phyloP scores from a whole-genome alignment of 2,797 vertebrate species.

The Notolabrus celidotus region DNA sequence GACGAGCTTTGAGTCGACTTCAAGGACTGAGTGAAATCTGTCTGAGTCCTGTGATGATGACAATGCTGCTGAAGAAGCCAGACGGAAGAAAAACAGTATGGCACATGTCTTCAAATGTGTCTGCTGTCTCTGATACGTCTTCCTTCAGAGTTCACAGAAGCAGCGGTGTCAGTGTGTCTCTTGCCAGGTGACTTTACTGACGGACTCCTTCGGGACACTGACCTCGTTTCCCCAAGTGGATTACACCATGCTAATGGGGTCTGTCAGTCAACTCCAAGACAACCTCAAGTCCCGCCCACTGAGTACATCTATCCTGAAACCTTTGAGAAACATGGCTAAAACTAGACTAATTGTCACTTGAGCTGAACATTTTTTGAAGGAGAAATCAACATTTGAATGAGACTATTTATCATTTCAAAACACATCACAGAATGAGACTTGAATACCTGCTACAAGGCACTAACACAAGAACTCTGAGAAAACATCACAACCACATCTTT shows the following conservation, averaged over 20 bases:
- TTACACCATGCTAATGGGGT: constrained; percentile 66
- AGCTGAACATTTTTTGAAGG: no score
- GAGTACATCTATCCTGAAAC: constrained; percentile 25
- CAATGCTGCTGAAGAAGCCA: constrained; percentile 12
- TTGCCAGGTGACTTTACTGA: constrained; percentile 55
- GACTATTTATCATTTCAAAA: no score
- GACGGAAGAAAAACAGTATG: constrained; percentile 1
- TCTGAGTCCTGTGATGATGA: constrained; percentile 25
- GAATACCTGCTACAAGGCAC: no score
- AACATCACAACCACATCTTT: no score
- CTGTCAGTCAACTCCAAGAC: constrained; percentile 57
- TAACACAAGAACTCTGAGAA: no score
- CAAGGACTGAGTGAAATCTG: constrained; percentile 40
- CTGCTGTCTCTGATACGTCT: constrained; percentile 11
- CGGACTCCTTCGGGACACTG: constrained; percentile 58
- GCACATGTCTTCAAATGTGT: constrained; percentile 7
- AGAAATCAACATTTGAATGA: no score
- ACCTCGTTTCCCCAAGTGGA: constrained; percentile 78
- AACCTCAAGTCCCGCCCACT: constrained; percentile 49
- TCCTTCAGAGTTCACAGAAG: constrained; percentile 5
- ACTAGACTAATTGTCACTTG: not conserved
- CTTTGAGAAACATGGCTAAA: not conserved
- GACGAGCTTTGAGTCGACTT: constrained; percentile 20
- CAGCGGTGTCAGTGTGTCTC: not conserved
- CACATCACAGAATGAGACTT: no score